phyloP scores from a whole-genome alignment of 2,113 vertebrate species.

The Tragelaphus strepsiceros region DNA sequence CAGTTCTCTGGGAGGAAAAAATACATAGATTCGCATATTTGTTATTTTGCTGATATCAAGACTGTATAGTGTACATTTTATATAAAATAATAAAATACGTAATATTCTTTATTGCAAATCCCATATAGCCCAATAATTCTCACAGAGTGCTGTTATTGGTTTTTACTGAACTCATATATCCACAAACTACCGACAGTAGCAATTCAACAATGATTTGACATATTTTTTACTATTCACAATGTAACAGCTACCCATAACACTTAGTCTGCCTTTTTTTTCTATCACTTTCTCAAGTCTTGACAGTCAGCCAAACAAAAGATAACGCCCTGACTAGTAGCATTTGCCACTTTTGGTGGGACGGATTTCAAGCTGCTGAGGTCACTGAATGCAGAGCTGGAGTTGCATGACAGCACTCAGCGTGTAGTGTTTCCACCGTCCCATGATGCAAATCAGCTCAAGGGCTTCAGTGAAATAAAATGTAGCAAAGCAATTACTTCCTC shows the following conservation, averaged over 20 bases:
- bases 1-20: background rate
- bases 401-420: rapidly evolving
- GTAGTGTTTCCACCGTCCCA: rapidly evolving
- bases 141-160: background rate
- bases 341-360: background rate
- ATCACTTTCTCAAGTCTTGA: background rate
- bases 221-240: background rate
- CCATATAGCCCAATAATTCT: background rate
- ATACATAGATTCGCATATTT: background rate
- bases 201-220: background rate
- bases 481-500: background rate
- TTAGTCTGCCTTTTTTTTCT: background rate
- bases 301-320: background rate
- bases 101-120: background rate
- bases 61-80: background rate
- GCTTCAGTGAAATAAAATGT: background rate
- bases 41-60: background rate
- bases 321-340: background rate
- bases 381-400: background rate
- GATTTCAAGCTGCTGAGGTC: background rate
- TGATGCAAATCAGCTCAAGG: rapidly evolving
- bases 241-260: too few species aligned
- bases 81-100: background rate
- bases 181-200: background rate
- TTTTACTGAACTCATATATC: background rate